A percentile compares a stretch with the other conserved stretches of the same genome.
These are phyloP conservation scores for Malurus alboscapulatus DNA, from an alignment of 2,113 vertebrate genomes.

Conservation along the genomic window DNA sequence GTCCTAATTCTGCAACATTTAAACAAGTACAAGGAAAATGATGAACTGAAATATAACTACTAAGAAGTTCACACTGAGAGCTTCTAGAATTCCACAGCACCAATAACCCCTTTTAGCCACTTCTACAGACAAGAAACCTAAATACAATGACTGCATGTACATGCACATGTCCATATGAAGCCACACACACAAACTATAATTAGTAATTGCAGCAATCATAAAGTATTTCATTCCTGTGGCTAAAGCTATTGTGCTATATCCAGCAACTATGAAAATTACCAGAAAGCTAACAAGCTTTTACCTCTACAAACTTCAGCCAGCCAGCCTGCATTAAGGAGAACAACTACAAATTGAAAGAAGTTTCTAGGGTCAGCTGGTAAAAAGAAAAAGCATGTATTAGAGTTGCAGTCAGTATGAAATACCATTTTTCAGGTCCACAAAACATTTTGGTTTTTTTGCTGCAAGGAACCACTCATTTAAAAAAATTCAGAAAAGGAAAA, in stretches of 20 bases:
- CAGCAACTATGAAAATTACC: not conserved
- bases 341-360: not conserved
- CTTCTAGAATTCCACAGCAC: not conserved
- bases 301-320: not conserved
- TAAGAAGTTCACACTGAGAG: not conserved
- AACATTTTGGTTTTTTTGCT: not conserved
- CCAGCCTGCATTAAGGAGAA: not conserved
- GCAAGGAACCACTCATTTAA: not conserved
- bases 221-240: not conserved
- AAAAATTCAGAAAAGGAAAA: not conserved
- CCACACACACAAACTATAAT: not conserved
- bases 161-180: accelerated
- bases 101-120: not conserved
- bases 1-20: not conserved
- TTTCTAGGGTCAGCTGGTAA: not conserved
- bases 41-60: not conserved
- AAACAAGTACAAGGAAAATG: not conserved
- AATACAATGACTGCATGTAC: not conserved
- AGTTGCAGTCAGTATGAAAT: not conserved
- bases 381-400: not conserved
- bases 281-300: not conserved
- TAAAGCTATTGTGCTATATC: not conserved
- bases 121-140: not conserved
- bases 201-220: not conserved
- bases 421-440: not conserved